phyloP scores from a whole-genome alignment of 2,113 vertebrate genomes.

The Bettongia penicillata region DNA sequence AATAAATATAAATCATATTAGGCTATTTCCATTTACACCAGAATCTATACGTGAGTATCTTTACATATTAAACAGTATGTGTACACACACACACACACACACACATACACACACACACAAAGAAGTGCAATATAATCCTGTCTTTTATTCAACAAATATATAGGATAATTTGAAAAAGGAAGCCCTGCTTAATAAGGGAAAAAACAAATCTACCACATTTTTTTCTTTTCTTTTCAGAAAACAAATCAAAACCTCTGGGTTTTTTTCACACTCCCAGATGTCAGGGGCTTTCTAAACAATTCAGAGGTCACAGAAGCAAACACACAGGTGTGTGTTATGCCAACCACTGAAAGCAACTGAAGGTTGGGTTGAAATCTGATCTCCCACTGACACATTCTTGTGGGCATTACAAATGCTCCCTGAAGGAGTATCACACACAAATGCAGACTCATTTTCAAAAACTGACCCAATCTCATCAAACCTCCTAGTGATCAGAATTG shows the following conservation, averaged over 20 bases:
- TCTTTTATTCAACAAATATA: background rate
- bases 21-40: background rate
- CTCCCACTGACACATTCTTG: constrained; percentile 82
- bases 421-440: constrained; percentile 82
- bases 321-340: constrained; percentile 83
- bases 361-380: constrained; percentile 80
- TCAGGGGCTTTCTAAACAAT: constrained; percentile 78
- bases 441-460: constrained; percentile 80
- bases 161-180: background rate
- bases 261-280: constrained; percentile 79
- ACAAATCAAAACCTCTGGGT: constrained; percentile 66
- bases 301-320: constrained; percentile 82
- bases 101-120: background rate
- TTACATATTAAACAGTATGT: background rate
- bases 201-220: constrained; percentile 16
- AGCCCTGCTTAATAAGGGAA: background rate
- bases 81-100: background rate
- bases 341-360: constrained; percentile 75
- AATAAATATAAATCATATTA: background rate
- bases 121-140: background rate
- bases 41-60: background rate
- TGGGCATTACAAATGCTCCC: constrained; percentile 82
- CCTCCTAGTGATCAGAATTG: constrained; percentile 73
- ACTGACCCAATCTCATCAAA: constrained; percentile 77
- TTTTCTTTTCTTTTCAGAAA: constrained; percentile 57